Percentiles rank a stretch among this genome's conserved stretches.
Conservation (phyloP, 2,113 vertebrate species). For the Oncorhynchus keta region DNA sequence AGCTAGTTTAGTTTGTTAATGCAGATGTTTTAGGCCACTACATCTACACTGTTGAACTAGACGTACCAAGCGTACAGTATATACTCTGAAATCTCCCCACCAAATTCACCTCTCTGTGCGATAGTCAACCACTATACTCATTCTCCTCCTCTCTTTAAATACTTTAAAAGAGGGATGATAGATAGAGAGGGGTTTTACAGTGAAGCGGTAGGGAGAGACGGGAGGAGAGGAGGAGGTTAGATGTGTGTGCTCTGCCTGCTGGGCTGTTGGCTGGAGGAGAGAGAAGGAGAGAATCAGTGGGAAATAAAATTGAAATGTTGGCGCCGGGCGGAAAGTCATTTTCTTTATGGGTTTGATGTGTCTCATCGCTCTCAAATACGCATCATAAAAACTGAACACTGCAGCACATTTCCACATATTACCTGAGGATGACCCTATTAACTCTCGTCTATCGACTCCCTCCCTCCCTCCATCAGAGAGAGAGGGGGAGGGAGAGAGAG, state of each 20-base stretch:
- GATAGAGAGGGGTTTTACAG: constrained; percentile 24
- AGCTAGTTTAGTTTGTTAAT: too few relatives aligned
- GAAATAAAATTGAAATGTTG: constrained; percentile 42
- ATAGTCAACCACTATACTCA: too few relatives aligned
- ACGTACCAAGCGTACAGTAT: too few relatives aligned
- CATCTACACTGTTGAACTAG: too few relatives aligned
- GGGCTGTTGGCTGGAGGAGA: background rate
- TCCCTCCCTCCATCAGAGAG: constrained; percentile 19
- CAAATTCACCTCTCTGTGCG: too few relatives aligned
- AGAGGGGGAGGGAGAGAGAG: background rate
- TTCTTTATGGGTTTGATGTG: constrained; percentile 38
- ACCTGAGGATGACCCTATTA: constrained; percentile 60
- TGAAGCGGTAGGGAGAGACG: constrained; percentile 33
- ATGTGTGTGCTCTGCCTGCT: constrained; percentile 8
- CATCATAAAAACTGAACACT: constrained; percentile 49
- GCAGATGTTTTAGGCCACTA: too few relatives aligned
- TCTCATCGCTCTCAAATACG: constrained; percentile 43
- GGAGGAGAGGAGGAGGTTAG: constrained; percentile 2
- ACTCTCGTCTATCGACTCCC: constrained; percentile 10
- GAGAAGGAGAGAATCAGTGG: background rate
- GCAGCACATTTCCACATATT: constrained; percentile 56
- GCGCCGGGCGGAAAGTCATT: constrained; percentile 32
- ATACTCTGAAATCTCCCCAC: too few relatives aligned
- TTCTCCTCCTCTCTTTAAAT: too few relatives aligned
- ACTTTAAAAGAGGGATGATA: too few relatives aligned